These are phyloP conservation scores for Saimiri boliviensis DNA, from an alignment of 2,113 vertebrate genomes.

Conservation along the genomic window DNA sequence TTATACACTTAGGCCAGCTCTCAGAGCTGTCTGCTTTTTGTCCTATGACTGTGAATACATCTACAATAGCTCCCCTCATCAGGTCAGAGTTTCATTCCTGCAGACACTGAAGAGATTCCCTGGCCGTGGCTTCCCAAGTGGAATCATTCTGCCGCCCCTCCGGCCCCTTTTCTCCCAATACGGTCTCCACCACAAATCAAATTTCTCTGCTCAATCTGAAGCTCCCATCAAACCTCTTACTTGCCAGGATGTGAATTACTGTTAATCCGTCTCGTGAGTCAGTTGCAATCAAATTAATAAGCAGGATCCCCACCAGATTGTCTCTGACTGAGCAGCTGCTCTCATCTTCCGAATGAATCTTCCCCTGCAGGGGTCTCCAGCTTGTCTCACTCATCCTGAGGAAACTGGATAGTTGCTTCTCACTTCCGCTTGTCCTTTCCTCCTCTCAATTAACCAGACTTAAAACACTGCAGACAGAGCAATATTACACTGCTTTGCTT, in stretches of 20 bases:
- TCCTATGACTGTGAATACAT: neutral
- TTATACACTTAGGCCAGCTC: neutral
- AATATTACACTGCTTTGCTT: neutral
- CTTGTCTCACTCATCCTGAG: neutral
- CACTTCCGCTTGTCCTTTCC: neutral
- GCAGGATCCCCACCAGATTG: neutral
- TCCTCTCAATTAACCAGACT: neutral
- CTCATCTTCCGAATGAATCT: neutral
- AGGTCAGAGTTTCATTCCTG: neutral
- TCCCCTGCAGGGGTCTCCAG: neutral
- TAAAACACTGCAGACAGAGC: neutral
- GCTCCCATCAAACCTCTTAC: neutral
- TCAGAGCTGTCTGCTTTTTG: neutral
- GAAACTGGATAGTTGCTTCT: neutral
- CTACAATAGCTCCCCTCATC: neutral
- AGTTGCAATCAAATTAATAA: slow-evolving; percentile 35
- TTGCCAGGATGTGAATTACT: neutral
- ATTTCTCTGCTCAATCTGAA: slow-evolving; percentile 2
- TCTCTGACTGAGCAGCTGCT: neutral
- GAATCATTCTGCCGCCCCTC: neutral
- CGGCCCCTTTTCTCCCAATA: neutral
- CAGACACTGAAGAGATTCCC: slow-evolving; percentile 1
- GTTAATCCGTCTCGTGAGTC: neutral
- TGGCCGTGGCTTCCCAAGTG: neutral
- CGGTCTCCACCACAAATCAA: neutral